These are phyloP conservation scores for Coptodon rendalli DNA, from an alignment of 2,113 vertebrate species.

Conservation along the genomic window DNA sequence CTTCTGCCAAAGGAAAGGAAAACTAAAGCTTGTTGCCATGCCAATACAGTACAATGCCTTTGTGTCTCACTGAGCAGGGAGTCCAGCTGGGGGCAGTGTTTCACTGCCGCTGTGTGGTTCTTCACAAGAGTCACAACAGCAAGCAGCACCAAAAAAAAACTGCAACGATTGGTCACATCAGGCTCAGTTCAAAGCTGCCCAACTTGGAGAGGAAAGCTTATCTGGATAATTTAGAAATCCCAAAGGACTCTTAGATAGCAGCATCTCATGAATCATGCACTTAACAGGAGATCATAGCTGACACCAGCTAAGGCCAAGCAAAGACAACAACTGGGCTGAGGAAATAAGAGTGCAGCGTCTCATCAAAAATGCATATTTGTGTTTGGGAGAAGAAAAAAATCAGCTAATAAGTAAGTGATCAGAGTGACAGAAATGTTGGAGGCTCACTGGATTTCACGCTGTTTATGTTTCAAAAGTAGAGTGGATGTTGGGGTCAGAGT, in stretches of 20 bases:
- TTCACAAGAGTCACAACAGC: neutral
- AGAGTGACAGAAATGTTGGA: neutral
- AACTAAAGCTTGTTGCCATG: neutral
- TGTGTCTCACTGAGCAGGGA: neutral
- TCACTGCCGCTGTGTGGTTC: neutral
- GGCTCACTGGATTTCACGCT: neutral
- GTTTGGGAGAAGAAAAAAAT: neutral
- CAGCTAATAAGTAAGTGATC: neutral
- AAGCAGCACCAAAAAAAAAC: neutral
- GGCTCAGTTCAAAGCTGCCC: slow-evolving; percentile 23
- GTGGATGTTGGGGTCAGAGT: neutral
- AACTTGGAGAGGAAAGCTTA: slow-evolving; percentile 30
- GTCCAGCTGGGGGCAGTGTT: slow-evolving; percentile 64
- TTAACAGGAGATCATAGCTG: slow-evolving; percentile 22
- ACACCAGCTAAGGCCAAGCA: neutral
- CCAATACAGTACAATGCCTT: neutral
- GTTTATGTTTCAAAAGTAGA: neutral
- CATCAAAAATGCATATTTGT: neutral
- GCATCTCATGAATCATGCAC: slow-evolving; percentile 19
- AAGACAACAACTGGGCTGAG: neutral
- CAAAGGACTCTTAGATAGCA: slow-evolving; percentile 26
- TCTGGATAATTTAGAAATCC: slow-evolving; percentile 40
- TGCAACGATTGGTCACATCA: slow-evolving; percentile 29
- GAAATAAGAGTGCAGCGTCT: neutral
- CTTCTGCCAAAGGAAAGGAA: neutral